Evolutionary conservation across 2,797 vertebrate species (phyloP), one percentile per base, ranked within the genome.

Genomic region (Oryzias dopingdopingensis): DNA sequence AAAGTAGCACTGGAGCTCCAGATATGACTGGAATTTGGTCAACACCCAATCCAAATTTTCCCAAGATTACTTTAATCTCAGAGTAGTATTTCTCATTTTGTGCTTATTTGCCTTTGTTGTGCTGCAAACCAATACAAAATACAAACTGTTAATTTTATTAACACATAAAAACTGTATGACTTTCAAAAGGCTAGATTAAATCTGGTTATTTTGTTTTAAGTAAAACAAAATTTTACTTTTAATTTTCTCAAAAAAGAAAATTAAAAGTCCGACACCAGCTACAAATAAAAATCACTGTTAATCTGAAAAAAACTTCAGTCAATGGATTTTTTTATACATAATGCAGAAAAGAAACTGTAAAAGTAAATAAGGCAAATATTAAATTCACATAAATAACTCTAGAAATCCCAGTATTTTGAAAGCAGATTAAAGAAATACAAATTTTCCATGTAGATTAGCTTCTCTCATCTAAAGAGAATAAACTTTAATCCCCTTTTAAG

Each of bases 351-450:
- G 18, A 79, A 47, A 72, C 60, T 76, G 76, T 71, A 80, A 70
- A 65, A 76, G 48, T 84, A 72, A 72, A 86, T 88, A 90, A 90
- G 85, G 84, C 83, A 89, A 74, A 84, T 83, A 72, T 87, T 70
- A 76, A 57, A 76, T 72, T 82, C 15, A 65, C 72, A 57, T 51
- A 48, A 68, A 70, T 46, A 59, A 40, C 53, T 77, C 68, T 70
- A 68, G 67, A 83, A 80, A 64, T 59, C 32, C 49, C 59, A 77
- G 77, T 69, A 57, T 70, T 80, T 44, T 67, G 23, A 64, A 76
- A 67, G 48, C 26, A 65, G 42, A 69, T 81, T 68, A 77, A 47
- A 76, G n/a, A 52, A 67, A 23, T 54, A 55, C 0, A n/a, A 57
- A 46, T 44, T 59, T 65, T 65, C 58, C 48, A 62, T 40, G 42